Evolutionary conservation across 2,797 vertebrate genomes (phyloP).

Genomic region (Fratercula arctica): DNA sequence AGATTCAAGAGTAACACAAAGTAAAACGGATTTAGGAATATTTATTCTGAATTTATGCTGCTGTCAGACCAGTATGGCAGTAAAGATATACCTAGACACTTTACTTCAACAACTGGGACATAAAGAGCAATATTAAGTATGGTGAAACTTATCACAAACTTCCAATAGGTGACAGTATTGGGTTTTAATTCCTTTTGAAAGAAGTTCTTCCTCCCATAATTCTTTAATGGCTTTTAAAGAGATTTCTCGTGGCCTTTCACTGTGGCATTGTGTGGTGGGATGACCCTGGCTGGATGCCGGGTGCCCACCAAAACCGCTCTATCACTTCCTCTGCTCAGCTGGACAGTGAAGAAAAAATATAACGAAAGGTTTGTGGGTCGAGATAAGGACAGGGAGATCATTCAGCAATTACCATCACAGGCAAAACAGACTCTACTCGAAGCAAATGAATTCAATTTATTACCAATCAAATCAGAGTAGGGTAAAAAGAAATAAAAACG

Average conservation of each 20-base stretch:
- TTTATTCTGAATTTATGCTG: not conserved
- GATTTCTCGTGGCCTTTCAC: not conserved
- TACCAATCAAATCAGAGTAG: not conserved
- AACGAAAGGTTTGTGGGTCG: not conserved
- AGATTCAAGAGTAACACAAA: not conserved
- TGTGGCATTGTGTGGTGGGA: not conserved
- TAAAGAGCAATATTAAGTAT: not conserved
- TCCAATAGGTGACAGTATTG: slow-evolving; percentile 17
- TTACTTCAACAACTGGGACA: not conserved
- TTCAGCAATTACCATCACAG: not conserved
- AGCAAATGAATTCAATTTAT: not conserved
- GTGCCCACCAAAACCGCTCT: not conserved
- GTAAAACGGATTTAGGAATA: not conserved
- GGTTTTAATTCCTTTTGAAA: not conserved
- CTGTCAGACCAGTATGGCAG: not conserved
- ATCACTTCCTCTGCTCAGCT: not conserved
- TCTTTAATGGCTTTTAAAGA: not conserved
- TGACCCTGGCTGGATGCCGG: not conserved
- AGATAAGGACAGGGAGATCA: not conserved
- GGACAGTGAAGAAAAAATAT: not conserved
- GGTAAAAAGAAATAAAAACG: not conserved
- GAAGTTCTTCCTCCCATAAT: not conserved
- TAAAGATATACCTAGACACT: not conserved
- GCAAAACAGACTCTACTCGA: not conserved
- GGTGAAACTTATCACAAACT: not conserved